Conservation (phyloP, 2,113 vertebrate genomes). For the Litocranius walleri region DNA sequence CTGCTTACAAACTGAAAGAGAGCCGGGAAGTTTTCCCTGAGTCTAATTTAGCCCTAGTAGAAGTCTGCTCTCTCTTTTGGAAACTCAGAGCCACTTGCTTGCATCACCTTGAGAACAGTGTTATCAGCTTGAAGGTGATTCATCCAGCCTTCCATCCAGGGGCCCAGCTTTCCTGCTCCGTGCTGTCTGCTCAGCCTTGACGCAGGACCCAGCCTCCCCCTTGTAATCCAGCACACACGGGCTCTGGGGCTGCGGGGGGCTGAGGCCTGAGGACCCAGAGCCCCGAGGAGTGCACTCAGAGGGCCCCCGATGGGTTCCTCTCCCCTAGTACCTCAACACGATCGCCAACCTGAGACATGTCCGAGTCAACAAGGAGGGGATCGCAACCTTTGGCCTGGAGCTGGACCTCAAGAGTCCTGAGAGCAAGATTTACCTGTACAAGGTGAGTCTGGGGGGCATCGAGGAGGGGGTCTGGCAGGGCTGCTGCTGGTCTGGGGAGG, state of each 20-base stretch:
- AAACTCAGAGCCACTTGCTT: not conserved
- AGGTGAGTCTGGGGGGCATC: constrained; percentile 80
- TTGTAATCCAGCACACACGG: not conserved
- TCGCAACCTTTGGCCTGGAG: constrained; percentile 86
- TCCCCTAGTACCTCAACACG: constrained; percentile 81
- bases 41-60: not conserved
- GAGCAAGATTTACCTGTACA: constrained; percentile 88
- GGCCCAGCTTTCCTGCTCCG: not conserved
- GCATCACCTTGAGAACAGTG: not conserved
- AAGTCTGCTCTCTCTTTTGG: not conserved
- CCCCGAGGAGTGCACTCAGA: not conserved
- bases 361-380: constrained; percentile 79
- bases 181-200: not conserved
- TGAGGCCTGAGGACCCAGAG: not conserved
- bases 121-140: not conserved
- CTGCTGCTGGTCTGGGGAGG: not conserved
- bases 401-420: constrained; percentile 85
- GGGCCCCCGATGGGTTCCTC: not conserved
- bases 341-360: constrained; percentile 85
- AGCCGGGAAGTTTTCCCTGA: not conserved
- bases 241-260: rapidly evolving
- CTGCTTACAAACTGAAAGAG: not conserved
- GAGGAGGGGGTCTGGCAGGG: rapidly evolving
- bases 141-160: not conserved
- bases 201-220: not conserved